Percentiles rank a stretch among this genome's conserved stretches.
Conservation (phyloP, 2,113 vertebrate species). For the Charina bottae region DNA sequence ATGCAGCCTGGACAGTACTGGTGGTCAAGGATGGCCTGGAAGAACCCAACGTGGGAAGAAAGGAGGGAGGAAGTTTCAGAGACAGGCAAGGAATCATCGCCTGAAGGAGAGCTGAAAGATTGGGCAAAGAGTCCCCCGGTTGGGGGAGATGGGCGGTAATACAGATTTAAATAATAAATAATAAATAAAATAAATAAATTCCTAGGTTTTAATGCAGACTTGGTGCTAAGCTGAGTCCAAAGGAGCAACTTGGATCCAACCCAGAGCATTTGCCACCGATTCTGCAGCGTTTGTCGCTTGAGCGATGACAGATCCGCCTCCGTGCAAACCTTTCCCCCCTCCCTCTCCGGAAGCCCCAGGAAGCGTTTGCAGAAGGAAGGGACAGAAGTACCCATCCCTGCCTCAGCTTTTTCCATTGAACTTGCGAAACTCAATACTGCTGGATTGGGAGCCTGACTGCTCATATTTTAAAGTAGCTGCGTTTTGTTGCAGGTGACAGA, state of each 20-base stretch:
- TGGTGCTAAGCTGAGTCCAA: neutral
- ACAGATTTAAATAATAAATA: too few relatives aligned
- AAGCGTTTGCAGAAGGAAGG: conserved; percentile 34
- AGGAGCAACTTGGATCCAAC: neutral
- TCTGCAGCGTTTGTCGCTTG: neutral
- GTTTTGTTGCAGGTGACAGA: conserved; percentile 59
- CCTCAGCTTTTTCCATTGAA: neutral
- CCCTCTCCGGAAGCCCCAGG: neutral
- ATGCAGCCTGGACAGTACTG: too few relatives aligned
- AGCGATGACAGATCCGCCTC: neutral
- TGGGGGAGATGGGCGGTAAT: too few relatives aligned
- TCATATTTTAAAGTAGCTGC: conserved; percentile 57
- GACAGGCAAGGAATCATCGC: neutral
- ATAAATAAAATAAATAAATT: too few relatives aligned
- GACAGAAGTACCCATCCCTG: conserved; percentile 27
- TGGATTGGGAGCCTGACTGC: conserved; percentile 39
- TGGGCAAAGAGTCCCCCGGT: too few relatives aligned
- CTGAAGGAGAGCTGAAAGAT: neutral
- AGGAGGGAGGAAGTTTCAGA: too few relatives aligned
- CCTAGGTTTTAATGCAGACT: neutral
- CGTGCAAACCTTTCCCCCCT: neutral
- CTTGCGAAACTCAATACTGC: conserved; percentile 33
- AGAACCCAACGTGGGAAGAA: too few relatives aligned
- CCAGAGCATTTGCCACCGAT: neutral
- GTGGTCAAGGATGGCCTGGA: too few relatives aligned